Evolutionary conservation across 1,140 invertebrate genomes (phyloP).

Genomic region (Drosophila gunungcola): DNA sequence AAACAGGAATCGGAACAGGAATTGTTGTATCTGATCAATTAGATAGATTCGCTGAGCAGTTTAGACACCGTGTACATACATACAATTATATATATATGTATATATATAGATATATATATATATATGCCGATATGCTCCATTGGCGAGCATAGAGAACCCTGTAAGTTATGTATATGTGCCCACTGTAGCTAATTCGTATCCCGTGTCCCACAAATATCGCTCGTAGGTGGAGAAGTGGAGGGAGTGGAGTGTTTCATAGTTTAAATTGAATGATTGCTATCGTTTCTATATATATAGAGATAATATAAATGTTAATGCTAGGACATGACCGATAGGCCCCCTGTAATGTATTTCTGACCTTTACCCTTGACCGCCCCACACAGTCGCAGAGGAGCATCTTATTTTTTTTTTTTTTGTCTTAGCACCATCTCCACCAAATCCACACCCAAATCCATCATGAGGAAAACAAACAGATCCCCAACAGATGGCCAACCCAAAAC

Average conservation of each 20-base stretch:
- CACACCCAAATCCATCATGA: background rate
- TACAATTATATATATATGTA: slow-evolving; percentile 17
- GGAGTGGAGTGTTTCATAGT: slow-evolving; percentile 46
- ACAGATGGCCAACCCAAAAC: slow-evolving; percentile 19
- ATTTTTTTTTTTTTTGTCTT: slow-evolving; percentile 19
- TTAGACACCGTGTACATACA: slow-evolving; percentile 44
- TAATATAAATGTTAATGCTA: slow-evolving; percentile 48
- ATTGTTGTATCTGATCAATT: slow-evolving; percentile 41
- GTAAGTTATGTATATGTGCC: slow-evolving; percentile 60
- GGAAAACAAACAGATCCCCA: background rate
- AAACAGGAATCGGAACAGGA: slow-evolving; percentile 28
- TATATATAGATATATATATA: slow-evolving; percentile 8
- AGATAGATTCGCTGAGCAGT: slow-evolving; percentile 21
- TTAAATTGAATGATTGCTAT: slow-evolving; percentile 36
- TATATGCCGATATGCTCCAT: slow-evolving; percentile 7
- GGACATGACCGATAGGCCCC: slow-evolving; percentile 29
- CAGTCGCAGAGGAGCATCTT: slow-evolving; percentile 5
- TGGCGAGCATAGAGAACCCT: slow-evolving; percentile 21
- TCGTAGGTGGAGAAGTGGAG: slow-evolving; percentile 29
- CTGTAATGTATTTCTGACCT: slow-evolving; percentile 23
- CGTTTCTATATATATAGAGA: slow-evolving; percentile 25
- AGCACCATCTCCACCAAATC: slow-evolving; percentile 1
- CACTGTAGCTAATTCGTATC: slow-evolving; percentile 70
- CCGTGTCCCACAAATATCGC: slow-evolving; percentile 48
- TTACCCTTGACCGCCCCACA: background rate